phyloP scores from a whole-genome alignment of 2,888 invertebrate species.

The Drosophila mercatorum region DNA sequence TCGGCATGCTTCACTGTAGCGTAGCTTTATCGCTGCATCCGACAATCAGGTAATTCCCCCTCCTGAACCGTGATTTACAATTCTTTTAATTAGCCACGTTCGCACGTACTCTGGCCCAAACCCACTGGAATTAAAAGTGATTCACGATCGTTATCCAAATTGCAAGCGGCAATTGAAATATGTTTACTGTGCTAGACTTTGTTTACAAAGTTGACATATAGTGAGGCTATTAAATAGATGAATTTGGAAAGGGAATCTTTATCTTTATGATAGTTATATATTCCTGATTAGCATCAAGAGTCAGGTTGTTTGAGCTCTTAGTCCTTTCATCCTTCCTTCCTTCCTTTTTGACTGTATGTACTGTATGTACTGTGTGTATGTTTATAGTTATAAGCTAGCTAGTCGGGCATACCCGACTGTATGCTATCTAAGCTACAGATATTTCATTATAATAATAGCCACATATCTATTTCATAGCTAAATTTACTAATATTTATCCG shows the following conservation, averaged over 20 bases:
- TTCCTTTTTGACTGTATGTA: too few relatives aligned
- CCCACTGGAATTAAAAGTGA: constrained; percentile 1
- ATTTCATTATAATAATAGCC: neutral
- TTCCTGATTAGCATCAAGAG: too few relatives aligned
- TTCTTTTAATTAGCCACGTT: constrained; percentile 4
- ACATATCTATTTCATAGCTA: neutral
- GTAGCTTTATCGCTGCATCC: neutral
- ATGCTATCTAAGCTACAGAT: neutral
- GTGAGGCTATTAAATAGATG: too few relatives aligned
- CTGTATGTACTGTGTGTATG: too few relatives aligned
- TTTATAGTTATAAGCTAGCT: too few relatives aligned
- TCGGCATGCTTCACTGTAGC: constrained; percentile 21
- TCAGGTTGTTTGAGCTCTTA: too few relatives aligned
- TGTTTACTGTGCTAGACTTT: too few relatives aligned
- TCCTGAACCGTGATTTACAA: constrained; percentile 7
- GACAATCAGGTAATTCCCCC: constrained; percentile 3
- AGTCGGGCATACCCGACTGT: too few relatives aligned
- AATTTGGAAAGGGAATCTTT: too few relatives aligned
- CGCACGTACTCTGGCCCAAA: neutral
- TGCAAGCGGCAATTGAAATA: neutral
- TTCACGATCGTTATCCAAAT: constrained; percentile 2
- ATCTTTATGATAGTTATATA: too few relatives aligned
- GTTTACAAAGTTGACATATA: too few relatives aligned
- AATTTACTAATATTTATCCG: neutral
- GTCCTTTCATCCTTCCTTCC: too few relatives aligned